These are phyloP conservation scores for Spisula subtruncata DNA, from an alignment of 2,888 invertebrate species.

Conservation along the genomic window DNA sequence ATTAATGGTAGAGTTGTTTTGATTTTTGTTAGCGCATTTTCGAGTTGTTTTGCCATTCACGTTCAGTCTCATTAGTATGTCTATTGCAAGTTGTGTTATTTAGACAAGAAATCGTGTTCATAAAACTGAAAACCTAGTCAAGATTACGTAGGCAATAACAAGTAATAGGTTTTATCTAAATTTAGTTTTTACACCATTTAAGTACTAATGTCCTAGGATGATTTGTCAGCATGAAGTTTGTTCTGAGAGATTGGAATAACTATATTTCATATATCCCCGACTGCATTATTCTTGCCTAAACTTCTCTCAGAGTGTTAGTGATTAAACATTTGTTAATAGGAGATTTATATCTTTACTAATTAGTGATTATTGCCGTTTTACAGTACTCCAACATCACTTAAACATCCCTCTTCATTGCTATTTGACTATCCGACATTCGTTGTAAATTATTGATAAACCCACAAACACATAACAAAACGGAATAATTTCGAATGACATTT, in stretches of 20 bases:
- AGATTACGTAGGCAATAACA: too few relatives aligned
- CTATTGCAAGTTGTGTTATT: too few relatives aligned
- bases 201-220: neutral
- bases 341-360: constrained; percentile 13
- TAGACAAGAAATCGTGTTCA: too few relatives aligned
- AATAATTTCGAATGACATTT: neutral
- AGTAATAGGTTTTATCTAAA: too few relatives aligned
- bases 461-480: neutral
- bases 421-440: constrained; percentile 15
- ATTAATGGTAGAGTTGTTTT: too few relatives aligned
- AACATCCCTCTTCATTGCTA: constrained; percentile 30
- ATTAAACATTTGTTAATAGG: neutral
- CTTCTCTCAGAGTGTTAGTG: neutral
- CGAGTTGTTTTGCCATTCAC: too few relatives aligned
- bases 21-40: too few relatives aligned
- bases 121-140: too few relatives aligned
- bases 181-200: neutral
- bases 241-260: neutral
- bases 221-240: constrained; percentile 3
- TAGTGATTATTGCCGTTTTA: neutral
- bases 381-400: constrained; percentile 27
- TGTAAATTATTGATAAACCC: constrained; percentile 40
- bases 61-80: too few relatives aligned
- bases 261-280: neutral
- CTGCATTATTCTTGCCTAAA: neutral